Percentiles rank a stretch among this genome's conserved stretches.
Evolutionary conservation across 2,797 vertebrate genomes (phyloP).

Genomic region (Galaxias olidus): DNA sequence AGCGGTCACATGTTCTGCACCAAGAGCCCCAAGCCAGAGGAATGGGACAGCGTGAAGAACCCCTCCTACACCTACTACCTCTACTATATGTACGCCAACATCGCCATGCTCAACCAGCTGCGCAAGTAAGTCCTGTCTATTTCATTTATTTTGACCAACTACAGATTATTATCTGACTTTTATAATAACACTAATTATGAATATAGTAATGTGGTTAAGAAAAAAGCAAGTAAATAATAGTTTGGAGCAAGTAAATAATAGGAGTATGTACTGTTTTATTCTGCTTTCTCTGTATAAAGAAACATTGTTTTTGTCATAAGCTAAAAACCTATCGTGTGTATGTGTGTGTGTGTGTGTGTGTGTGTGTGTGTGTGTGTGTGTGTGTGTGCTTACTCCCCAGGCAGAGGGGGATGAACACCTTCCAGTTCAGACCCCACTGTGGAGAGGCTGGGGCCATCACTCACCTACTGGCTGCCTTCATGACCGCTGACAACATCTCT

Average conservation of each 20-base stretch:
- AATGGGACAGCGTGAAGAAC: conserved; percentile 90
- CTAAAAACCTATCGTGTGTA: conserved; percentile 15
- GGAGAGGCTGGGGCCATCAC: conserved; percentile 96
- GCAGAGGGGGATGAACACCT: conserved; percentile 95
- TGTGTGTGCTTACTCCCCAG: conserved; percentile 63
- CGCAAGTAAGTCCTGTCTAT: conserved; percentile 93
- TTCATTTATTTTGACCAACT: too few relatives aligned
- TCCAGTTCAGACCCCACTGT: conserved; percentile 95
- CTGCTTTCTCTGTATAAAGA: background rate
- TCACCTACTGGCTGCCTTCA: conserved; percentile 91
- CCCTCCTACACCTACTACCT: conserved; percentile 97
- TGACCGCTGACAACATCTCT: conserved; percentile 98
- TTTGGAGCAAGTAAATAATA: too few relatives aligned
- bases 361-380: background rate
- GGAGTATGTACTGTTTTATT: too few relatives aligned
- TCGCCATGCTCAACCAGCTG: conserved; percentile 89
- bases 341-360: background rate
- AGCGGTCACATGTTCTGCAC: conserved; percentile 97
- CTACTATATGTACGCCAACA: conserved; percentile 98
- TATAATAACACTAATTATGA: too few relatives aligned
- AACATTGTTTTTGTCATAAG: background rate
- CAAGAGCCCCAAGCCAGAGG: conserved; percentile 94
- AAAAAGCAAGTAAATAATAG: background rate
- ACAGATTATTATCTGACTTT: too few relatives aligned
- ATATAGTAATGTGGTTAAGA: background rate